These are phyloP conservation scores for Epinotia demarniana DNA, from an alignment of 2,888 invertebrate species.

Conservation along the genomic window DNA sequence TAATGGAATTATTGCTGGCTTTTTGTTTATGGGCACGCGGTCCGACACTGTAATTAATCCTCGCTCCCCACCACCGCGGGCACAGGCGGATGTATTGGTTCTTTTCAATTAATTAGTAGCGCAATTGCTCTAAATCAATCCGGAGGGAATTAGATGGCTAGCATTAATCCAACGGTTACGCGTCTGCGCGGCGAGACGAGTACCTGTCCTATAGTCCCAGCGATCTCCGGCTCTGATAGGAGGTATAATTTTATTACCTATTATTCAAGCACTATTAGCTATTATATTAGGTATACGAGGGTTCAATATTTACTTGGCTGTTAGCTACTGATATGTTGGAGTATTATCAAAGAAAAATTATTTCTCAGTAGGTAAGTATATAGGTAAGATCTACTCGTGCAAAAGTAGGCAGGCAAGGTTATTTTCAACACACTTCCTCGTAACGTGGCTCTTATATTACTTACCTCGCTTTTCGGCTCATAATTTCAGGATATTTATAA, in stretches of 20 bases:
- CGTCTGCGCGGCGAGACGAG: slow-evolving; percentile 18
- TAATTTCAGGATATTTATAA: too few species aligned
- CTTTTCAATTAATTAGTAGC: slow-evolving; percentile 62
- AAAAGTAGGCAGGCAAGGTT: background rate
- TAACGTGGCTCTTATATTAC: too few species aligned
- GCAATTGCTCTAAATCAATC: slow-evolving; percentile 55
- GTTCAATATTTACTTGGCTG: slow-evolving; percentile 30
- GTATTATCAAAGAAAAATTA: background rate
- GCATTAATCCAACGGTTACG: slow-evolving; percentile 47
- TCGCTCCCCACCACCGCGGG: slow-evolving; percentile 52
- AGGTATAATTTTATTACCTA: slow-evolving; percentile 26
- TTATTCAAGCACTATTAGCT: slow-evolving; percentile 14
- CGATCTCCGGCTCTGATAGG: slow-evolving; percentile 25
- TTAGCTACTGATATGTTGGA: background rate
- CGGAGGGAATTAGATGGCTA: slow-evolving; percentile 50
- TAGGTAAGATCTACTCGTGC: background rate
- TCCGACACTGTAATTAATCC: slow-evolving; percentile 48
- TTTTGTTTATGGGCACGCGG: slow-evolving; percentile 64
- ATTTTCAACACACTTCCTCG: too few species aligned
- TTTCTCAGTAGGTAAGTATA: background rate
- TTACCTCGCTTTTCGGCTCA: too few species aligned
- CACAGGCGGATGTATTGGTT: slow-evolving; percentile 44
- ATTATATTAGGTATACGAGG: slow-evolving; percentile 6
- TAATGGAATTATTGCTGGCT: slow-evolving; percentile 74
- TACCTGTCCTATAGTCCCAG: slow-evolving; percentile 5